Evolutionary conservation across 2,888 invertebrate species (phyloP).

Genomic region (Ecdyonurus torrentis): DNA sequence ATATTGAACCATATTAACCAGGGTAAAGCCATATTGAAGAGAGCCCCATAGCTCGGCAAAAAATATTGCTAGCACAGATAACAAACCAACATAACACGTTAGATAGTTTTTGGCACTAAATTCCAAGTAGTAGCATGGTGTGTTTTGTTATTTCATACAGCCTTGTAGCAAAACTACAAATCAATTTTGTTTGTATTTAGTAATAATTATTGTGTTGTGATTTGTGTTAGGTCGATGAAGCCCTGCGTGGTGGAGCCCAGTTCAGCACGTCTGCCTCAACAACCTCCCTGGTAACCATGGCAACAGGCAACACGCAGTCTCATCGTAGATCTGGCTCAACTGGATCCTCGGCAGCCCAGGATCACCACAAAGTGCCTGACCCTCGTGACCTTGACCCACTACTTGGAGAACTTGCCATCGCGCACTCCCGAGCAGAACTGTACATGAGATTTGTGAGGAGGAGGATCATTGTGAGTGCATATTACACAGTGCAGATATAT

Average conservation of each 20-base stretch:
- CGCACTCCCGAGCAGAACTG: conserved; percentile 78
- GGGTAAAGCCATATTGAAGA: too few species aligned
- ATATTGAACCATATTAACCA: too few species aligned
- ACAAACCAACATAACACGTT: too few species aligned
- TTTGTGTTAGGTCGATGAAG: not conserved
- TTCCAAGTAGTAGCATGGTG: too few species aligned
- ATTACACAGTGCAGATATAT: too few species aligned
- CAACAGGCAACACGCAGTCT: not conserved
- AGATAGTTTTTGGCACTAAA: too few species aligned
- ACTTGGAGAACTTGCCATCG: conserved; percentile 77
- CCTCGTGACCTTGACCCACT: conserved; percentile 74
- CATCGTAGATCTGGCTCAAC: not conserved
- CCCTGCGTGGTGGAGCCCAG: not conserved
- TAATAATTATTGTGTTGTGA: not conserved
- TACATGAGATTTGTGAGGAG: conserved; percentile 77
- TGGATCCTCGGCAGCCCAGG: not conserved
- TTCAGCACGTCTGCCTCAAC: not conserved
- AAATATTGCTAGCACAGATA: too few species aligned
- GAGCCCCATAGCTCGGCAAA: too few species aligned
- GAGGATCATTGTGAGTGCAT: conserved; percentile 44
- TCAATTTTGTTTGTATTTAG: too few species aligned
- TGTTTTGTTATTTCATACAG: too few species aligned
- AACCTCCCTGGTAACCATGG: not conserved
- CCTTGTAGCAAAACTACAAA: too few species aligned
- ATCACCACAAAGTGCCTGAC: conserved; percentile 28